These are phyloP conservation scores for Odontamblyopus lacepedii DNA, from an alignment of 2,797 vertebrate genomes.

Conservation along the genomic window DNA sequence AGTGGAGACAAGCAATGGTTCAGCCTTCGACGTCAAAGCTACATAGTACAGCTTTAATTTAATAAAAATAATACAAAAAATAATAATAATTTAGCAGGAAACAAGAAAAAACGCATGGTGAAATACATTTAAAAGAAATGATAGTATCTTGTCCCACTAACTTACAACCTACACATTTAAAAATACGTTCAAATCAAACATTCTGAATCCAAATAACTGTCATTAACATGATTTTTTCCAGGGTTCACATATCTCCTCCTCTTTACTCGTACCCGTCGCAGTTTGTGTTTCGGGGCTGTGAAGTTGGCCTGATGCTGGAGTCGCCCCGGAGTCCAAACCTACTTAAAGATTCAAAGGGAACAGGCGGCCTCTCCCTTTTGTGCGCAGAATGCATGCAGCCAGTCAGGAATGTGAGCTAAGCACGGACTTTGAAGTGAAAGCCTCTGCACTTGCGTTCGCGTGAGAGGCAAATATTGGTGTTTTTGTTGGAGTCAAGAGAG, in stretches of 20 bases:
- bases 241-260: not conserved
- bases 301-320: constrained; percentile 45
- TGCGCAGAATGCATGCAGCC: constrained; percentile 21
- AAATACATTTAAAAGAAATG: not conserved
- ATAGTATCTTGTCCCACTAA: too few relatives aligned
- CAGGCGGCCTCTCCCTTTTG: constrained; percentile 53
- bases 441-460: constrained; percentile 33
- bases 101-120: not conserved
- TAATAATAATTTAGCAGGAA: too few relatives aligned
- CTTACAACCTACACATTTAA: not conserved
- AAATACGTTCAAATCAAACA: not conserved
- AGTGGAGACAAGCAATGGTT: too few relatives aligned
- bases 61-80: too few relatives aligned
- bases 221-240: not conserved
- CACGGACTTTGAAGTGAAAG: constrained; percentile 64
- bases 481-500: constrained; percentile 25
- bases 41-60: too few relatives aligned
- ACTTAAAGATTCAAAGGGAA: constrained; percentile 61
- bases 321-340: constrained; percentile 50
- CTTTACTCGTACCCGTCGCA: constrained; percentile 44
- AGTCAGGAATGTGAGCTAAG: constrained; percentile 57
- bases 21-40: too few relatives aligned
- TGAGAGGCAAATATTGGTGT: constrained; percentile 49
- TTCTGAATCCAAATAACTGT: not conserved
- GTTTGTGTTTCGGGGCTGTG: constrained; percentile 41